Conservation (phyloP, 2,888 invertebrate species). For the Coleophora deauratella region DNA sequence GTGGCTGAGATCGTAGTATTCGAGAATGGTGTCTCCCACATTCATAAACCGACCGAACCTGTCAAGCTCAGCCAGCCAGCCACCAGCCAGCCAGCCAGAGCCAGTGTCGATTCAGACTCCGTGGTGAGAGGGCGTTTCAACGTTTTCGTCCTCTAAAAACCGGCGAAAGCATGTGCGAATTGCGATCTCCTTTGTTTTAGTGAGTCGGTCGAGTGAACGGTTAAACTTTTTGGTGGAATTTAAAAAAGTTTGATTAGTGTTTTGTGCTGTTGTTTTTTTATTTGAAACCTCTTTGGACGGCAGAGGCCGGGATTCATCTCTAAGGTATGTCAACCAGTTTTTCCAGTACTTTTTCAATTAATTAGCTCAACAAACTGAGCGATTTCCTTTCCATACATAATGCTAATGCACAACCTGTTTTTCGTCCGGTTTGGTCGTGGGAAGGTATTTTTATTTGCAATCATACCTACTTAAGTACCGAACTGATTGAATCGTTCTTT, state of each 20-base stretch:
- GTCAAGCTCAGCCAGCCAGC: slow-evolving; percentile 5
- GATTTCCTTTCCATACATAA: slow-evolving; percentile 63
- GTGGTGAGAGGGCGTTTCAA: slow-evolving; percentile 20
- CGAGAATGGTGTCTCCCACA: slow-evolving; percentile 54
- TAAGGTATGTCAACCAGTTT: slow-evolving; percentile 46
- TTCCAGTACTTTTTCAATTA: slow-evolving; percentile 35
- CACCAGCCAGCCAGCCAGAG: slow-evolving; percentile 12
- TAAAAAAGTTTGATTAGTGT: slow-evolving; percentile 50
- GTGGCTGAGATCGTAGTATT: slow-evolving; percentile 54
- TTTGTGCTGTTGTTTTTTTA: slow-evolving; percentile 27
- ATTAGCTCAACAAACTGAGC: slow-evolving; percentile 38
- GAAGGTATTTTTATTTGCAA: slow-evolving; percentile 53
- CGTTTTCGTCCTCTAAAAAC: slow-evolving; percentile 17
- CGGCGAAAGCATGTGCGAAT: slow-evolving; percentile 43
- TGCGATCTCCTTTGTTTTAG: slow-evolving; percentile 2
- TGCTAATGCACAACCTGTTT: slow-evolving; percentile 59
- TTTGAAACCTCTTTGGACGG: slow-evolving; percentile 15
- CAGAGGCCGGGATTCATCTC: slow-evolving; percentile 15
- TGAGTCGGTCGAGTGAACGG: background rate
- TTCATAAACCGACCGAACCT: too few species aligned
- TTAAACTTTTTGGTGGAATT: slow-evolving; percentile 39
- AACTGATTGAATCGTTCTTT: slow-evolving; percentile 4
- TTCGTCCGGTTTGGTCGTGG: slow-evolving; percentile 60
- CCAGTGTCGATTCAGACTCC: slow-evolving; percentile 40
- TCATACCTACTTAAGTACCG: too few species aligned